A percentile compares a stretch with the other conserved stretches of the same genome.
Conservation (phyloP, 2,888 invertebrate species). For the Lepidochitona cinerea region DNA sequence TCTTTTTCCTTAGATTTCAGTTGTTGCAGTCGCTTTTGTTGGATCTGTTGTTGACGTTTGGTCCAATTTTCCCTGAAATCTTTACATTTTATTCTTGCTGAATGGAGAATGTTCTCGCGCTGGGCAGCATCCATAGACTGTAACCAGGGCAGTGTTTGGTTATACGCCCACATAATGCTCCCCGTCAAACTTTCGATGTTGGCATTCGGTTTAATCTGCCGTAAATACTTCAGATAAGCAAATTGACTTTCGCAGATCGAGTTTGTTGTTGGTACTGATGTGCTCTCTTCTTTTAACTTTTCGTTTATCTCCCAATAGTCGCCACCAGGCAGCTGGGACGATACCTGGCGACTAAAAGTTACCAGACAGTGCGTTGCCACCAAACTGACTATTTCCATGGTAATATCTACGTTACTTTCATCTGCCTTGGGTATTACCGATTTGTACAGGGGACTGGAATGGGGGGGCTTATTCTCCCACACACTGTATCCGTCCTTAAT, state of each 20-base stretch:
- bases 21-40: background rate
- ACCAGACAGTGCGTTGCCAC: background rate
- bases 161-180: constrained; percentile 2
- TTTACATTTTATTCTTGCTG: background rate
- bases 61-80: background rate
- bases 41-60: background rate
- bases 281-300: background rate
- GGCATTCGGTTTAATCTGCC: background rate
- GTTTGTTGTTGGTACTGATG: background rate
- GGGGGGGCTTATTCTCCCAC: background rate
- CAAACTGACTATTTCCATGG: background rate
- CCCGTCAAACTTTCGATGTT: background rate
- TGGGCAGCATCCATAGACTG: background rate
- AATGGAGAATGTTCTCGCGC: background rate
- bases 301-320: background rate
- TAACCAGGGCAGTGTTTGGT: background rate
- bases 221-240: background rate
- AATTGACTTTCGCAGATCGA: background rate
- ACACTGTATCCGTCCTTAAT: background rate
- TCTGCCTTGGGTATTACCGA: background rate
- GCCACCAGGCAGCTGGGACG: background rate
- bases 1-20: background rate
- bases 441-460: background rate
- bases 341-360: background rate
- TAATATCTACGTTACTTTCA: background rate